Evolutionary conservation across 2,888 invertebrate species (phyloP), one percentile per base, ranked within the genome.

Genomic region (Loripinus fragilis): DNA sequence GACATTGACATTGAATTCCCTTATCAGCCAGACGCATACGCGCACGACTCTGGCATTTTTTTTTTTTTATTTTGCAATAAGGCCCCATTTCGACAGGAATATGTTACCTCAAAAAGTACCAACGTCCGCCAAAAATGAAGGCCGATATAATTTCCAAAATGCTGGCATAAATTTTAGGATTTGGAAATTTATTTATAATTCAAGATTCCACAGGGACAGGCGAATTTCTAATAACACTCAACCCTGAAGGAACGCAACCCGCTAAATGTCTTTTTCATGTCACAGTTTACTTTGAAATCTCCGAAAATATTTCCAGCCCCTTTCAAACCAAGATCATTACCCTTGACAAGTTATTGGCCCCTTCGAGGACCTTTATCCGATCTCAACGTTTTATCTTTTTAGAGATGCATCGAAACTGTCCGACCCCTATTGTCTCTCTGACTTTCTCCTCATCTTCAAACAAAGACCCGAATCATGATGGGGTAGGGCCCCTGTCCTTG

Each of bases 401-500:
- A 60, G 33, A 60, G 60, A 60, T 60, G 60, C 60, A 60, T 60
- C 60, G 33, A 60, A 60, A 60, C 60, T 60, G 60, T 60, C 60
- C 60, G 20, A 12, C 60, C 60, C 66, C 25, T 48, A 71, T 80
- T 80, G 76, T 80, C 41, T 23, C 20, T 2, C 20, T 60, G 74
- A 71, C 74, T 35, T 67, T 41, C 72, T 50, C 64, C 71, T 50
- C 42, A 64, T 68, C 48, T 38, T n/a, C 38, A 12, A 30, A 69
- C 52, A 78, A 78, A 66, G 70, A 65, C 30, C 38, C 70, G 42
- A 35, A 41, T 65, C 68, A 72, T 52, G 50, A 42, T 28, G 67
- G 69, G 68, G 60, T n/a, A 45, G 60, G 68, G 45, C 42, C 76
- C 52, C 65, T 77, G 45, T 72, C 72, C 64, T n/a, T 30, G 67